Conservation (phyloP, 2,113 vertebrate species). For the Coptodon bakossiorum region DNA sequence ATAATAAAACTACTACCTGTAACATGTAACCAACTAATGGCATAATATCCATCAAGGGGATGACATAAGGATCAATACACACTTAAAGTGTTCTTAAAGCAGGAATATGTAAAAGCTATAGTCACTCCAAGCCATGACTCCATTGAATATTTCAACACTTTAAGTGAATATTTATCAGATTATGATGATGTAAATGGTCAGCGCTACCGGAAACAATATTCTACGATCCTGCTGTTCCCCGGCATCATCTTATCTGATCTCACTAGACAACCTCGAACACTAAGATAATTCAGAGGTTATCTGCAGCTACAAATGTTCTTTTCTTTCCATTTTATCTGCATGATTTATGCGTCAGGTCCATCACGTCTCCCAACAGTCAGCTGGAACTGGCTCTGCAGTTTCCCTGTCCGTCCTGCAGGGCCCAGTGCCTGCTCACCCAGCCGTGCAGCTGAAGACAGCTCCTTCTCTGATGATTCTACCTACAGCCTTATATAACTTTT, state of each 20-base stretch:
- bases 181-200: background rate
- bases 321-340: background rate
- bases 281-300: conserved; percentile 1
- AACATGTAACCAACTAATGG: background rate
- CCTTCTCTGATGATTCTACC: background rate
- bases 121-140: background rate
- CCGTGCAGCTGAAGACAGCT: background rate
- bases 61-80: background rate
- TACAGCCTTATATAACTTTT: background rate
- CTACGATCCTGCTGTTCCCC: background rate
- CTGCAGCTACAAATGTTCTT: background rate
- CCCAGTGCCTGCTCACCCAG: background rate
- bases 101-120: background rate
- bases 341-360: conserved; percentile 8
- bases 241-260: background rate
- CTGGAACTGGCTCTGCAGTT: background rate
- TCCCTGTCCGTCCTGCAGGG: conserved; percentile 6
- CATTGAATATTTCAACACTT: background rate
- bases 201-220: too few relatives aligned
- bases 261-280: background rate
- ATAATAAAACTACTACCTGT: background rate
- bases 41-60: fast-evolving
- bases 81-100: background rate
- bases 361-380: background rate
- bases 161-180: background rate